Base-by-base conservation (phyloP, 1,140 invertebrate species). In the Scaptomyza montana region DNA sequence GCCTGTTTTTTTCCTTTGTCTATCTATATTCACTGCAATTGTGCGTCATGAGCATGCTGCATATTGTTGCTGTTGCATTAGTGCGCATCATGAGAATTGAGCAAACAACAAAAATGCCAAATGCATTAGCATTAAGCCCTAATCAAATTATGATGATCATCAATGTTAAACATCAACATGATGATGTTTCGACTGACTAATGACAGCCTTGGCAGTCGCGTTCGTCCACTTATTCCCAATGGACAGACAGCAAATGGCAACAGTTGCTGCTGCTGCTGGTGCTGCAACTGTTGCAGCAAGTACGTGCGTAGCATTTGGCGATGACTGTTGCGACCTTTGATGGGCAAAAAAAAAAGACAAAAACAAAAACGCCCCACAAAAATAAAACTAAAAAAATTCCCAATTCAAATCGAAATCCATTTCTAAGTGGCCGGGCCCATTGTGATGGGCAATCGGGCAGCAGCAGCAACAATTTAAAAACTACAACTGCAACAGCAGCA, bases 21-120 rank as follows among this genome's bases (percentile, higher is more conserved):
- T 7, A 33, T 6, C 3, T 33, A 6, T 33, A 5, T 33, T 33
- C 30, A 33, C 5, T 33, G 72, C 49, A 69, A 51, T 72, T 71
- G 62, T 61, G 79, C 79, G 59, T 78, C 81, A 80, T 86, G 86
- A 80, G 50, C 64, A 69, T 85, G 80, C 81, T 65, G 61, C 56
- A 57, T 55, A 36, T 21, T 67, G 54, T 46, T 39, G 46, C 54
- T 45, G 2, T 16, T 61, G 59, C 49, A 50, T 16, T 33, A 39
- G 39, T 13, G 51, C 43, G 53, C 51, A 45, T 41, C 53, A 57
- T 62, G 62, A 59, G 76, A 78, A 66, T 68, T 79, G 71, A 76
- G 76, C 80, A 85, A 84, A 84, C 80, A 82, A 66, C 80, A 82
- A 66, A 36, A 72, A 66, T 67, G 63, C 63, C 63, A 72, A 67